Conservation (phyloP, 2,113 vertebrate genomes). For the Bucco capensis region DNA sequence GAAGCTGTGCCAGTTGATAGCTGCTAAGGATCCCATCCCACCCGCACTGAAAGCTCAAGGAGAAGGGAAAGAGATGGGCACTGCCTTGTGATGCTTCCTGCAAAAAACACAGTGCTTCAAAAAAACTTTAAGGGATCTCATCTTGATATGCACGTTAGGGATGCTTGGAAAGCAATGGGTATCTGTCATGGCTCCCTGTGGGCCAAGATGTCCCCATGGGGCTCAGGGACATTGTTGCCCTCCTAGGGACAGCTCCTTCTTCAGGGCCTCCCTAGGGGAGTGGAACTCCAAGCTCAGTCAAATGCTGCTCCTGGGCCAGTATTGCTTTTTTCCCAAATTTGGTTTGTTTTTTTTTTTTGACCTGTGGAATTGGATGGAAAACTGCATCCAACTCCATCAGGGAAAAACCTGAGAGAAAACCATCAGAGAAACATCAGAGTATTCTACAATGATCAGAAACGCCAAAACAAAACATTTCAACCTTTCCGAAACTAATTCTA, state of each 20-base stretch:
- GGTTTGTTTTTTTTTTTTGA: background rate
- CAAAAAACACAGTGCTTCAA: too few relatives aligned
- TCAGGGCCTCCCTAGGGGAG: background rate
- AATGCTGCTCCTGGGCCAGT: background rate
- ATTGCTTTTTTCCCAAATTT: background rate
- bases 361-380: background rate
- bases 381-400: background rate
- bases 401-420: background rate
- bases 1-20: background rate
- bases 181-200: background rate
- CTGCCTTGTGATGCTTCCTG: background rate
- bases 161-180: background rate
- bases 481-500: background rate
- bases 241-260: background rate
- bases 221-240: background rate
- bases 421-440: background rate
- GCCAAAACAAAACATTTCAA: background rate
- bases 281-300: background rate
- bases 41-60: background rate
- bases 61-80: background rate
- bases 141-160: fast-evolving
- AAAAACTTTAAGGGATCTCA: fast-evolving
- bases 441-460: background rate
- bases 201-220: background rate
- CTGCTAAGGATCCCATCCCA: background rate